Evolutionary conservation across 2,888 invertebrate species (phyloP).

Genomic region (Amiota communis): DNA sequence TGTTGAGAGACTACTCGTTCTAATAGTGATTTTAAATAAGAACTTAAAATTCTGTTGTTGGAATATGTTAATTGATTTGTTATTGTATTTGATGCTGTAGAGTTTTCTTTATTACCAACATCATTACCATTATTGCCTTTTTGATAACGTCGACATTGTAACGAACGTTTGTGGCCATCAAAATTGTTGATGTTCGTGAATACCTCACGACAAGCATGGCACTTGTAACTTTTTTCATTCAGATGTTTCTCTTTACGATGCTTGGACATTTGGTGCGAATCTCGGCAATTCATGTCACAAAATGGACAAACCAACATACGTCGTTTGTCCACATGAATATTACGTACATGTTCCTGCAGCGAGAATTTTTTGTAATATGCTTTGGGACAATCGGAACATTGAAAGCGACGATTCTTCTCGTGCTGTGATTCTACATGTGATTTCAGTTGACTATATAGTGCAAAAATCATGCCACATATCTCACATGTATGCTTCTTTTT

Average conservation of each 20-base stretch:
- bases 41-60: no score
- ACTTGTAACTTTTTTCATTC: slow-evolving; percentile 60
- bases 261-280: slow-evolving; percentile 68
- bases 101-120: not conserved
- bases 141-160: slow-evolving; percentile 62
- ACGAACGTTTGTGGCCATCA: slow-evolving; percentile 68
- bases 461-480: slow-evolving; percentile 66
- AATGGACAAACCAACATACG: slow-evolving; percentile 67
- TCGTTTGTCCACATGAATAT: slow-evolving; percentile 66
- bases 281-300: slow-evolving; percentile 68
- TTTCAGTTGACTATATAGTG: slow-evolving; percentile 66
- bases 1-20: no score
- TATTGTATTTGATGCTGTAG: not conserved
- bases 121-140: slow-evolving; percentile 33
- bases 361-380: slow-evolving; percentile 68
- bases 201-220: slow-evolving; percentile 64
- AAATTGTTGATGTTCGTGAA: slow-evolving; percentile 68
- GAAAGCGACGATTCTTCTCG: slow-evolving; percentile 65
- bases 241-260: slow-evolving; percentile 67
- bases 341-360: slow-evolving; percentile 66
- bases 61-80: not conserved
- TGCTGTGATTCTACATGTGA: slow-evolving; percentile 67
- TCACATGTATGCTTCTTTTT: slow-evolving; percentile 68
- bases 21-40: no score
- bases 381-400: slow-evolving; percentile 62